Base-by-base conservation (phyloP, 1,140 invertebrate species). In the Trachymyrmex septentrionalis region DNA sequence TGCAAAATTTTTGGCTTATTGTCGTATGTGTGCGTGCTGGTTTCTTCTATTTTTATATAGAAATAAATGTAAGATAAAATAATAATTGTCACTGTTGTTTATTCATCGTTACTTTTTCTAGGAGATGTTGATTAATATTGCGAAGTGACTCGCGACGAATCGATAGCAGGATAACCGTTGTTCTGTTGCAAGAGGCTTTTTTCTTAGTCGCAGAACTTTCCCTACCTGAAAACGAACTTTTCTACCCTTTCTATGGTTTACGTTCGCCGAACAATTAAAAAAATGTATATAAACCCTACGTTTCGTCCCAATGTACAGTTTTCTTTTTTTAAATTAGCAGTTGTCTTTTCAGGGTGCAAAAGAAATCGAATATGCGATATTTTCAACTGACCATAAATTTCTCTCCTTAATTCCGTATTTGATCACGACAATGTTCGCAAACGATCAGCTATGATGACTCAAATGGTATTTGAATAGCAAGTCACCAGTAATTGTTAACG, bases 51-150 rank as follows among this genome's bases (percentile, higher is more conserved):
- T 57, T 71, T 69, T 14, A 19, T 5, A n/a, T 0, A 5, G 0
- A n/a, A n/a, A 38, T n/a, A 19, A 24, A 44, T 16, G 48, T 81
- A 30, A 80, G n/a, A 80, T 80, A 80, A 34, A 34, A 53, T 67
- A 30, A 14, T 16, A 69, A 27, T 12, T 71, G 48, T 71, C 21
- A 48, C 12, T 21, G 0, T 16, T 4, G 27, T 21, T 82, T 10
- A 71, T 19, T 73, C 38, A 21, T 24, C 27, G 12, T 82, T 57
- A 30, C 19, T 30, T 59, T 59, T 73, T 21, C 7, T 44, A 38
- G 24, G 53, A 84, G 57, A 59, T 53, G 67, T 38, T 84, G 38
- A 84, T 84, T 84, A 84, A 38, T 73, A 73, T 14, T 24, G 55
- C 55, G 38, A 30, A 12, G 12, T 34, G 55, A 69, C 64, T 69